Conservation (phyloP, 2,797 vertebrate species). For the Aplochiton taeniatus region DNA sequence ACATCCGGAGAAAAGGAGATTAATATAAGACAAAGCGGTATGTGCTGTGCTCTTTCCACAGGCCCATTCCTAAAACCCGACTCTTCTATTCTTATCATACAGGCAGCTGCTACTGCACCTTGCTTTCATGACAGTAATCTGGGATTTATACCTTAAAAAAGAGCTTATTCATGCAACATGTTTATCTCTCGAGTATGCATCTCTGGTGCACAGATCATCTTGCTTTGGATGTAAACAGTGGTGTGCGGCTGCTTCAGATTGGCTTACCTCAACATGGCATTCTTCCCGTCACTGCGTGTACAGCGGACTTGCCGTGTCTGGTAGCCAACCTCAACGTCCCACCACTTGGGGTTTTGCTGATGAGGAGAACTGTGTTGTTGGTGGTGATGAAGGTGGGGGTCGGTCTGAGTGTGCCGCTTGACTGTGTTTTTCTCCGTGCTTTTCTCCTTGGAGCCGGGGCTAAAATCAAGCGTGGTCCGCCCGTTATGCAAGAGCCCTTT, state of each 20-base stretch:
- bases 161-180: conserved; percentile 26
- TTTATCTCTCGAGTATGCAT: conserved; percentile 32
- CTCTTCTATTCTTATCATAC: conserved; percentile 25
- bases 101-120: conserved; percentile 10
- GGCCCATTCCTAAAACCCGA: conserved; percentile 19
- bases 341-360: conserved; percentile 55
- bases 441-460: conserved; percentile 71
- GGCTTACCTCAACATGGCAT: conserved; percentile 84
- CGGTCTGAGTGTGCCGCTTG: conserved; percentile 52
- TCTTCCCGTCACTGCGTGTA: conserved; percentile 85
- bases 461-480: conserved; percentile 79
- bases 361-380: conserved; percentile 44
- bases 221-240: conserved; percentile 3
- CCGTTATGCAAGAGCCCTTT: conserved; percentile 73
- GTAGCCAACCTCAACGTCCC: conserved; percentile 87
- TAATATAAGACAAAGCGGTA: conserved; percentile 42
- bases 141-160: conserved; percentile 37
- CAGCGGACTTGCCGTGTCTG: conserved; percentile 89
- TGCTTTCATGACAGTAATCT: conserved; percentile 41
- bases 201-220: conserved; percentile 20
- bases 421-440: conserved; percentile 76
- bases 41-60: conserved; percentile 29
- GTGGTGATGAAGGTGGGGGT: conserved; percentile 52
- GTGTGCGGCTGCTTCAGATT: neutral
- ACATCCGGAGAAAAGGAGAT: conserved; percentile 36